phyloP scores from a whole-genome alignment of 2,888 invertebrate genomes.

The Prosopocoilus inquinatus region DNA sequence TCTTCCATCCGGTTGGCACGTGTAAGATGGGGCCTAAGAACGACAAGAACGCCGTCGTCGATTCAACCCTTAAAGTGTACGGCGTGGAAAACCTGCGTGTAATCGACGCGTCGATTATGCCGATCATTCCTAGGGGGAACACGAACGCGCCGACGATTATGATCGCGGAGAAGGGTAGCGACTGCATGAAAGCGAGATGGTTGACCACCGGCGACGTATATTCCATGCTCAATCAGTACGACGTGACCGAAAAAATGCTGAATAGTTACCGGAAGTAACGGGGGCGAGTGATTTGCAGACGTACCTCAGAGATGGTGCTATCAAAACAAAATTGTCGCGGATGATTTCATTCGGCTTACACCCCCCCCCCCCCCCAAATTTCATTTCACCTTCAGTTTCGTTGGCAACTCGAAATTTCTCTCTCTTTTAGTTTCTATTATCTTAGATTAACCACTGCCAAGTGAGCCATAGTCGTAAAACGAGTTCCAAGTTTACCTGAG shows the following conservation, averaged over 20 bases:
- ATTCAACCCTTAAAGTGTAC: constrained; percentile 61
- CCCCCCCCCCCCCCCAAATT: too few relatives aligned
- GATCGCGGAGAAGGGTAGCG: constrained; percentile 50
- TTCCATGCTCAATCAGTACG: constrained; percentile 10
- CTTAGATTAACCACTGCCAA: too few relatives aligned
- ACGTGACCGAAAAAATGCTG: constrained; percentile 14
- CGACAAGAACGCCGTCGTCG: constrained; percentile 65
- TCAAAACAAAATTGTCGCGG: too few relatives aligned
- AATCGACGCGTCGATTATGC: constrained; percentile 68
- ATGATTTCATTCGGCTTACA: too few relatives aligned
- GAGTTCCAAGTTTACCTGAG: too few relatives aligned
- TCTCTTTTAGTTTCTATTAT: too few relatives aligned
- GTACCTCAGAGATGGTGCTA: too few relatives aligned
- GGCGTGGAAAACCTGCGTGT: constrained; percentile 64
- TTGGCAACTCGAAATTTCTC: too few relatives aligned
- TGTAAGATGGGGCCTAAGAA: constrained; percentile 68
- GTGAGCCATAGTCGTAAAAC: too few relatives aligned
- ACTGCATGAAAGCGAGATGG: constrained; percentile 39
- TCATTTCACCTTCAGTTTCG: too few relatives aligned
- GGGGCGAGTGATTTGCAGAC: too few relatives aligned
- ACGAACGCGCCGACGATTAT: constrained; percentile 50
- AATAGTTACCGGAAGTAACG: constrained; percentile 5
- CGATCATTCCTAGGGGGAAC: constrained; percentile 54
- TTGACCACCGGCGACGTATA: constrained; percentile 16
- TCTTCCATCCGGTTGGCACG: constrained; percentile 68